These are phyloP conservation scores for Dichetophora obliterata DNA, from an alignment of 2,888 invertebrate genomes.

Conservation along the genomic window DNA sequence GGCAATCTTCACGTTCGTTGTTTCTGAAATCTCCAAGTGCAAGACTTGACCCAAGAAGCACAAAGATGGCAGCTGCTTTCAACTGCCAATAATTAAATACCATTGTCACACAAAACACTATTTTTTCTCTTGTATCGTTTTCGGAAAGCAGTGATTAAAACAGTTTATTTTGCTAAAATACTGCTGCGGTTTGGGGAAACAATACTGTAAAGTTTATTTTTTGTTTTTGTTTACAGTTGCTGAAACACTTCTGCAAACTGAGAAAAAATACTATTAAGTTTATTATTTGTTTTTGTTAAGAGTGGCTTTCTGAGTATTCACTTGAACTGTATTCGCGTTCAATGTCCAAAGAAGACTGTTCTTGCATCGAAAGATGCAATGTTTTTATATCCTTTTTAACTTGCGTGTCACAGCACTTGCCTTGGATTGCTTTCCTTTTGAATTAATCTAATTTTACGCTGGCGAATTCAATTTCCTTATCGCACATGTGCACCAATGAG, in stretches of 20 bases:
- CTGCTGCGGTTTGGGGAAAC: background rate
- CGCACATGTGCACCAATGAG: conserved; percentile 53
- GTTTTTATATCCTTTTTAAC: conserved; percentile 49
- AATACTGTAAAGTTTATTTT: background rate
- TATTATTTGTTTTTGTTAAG: background rate
- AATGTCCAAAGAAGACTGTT: conserved; percentile 47
- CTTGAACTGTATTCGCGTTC: conserved; percentile 8
- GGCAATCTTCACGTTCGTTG: conserved; percentile 31
- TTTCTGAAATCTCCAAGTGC: conserved; percentile 44
- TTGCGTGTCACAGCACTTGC: conserved; percentile 12
- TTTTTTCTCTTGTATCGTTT: conserved; percentile 10
- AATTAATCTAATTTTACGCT: conserved; percentile 48
- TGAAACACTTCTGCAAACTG: background rate
- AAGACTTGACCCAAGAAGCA: conserved; percentile 51
- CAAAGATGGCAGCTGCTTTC: conserved; percentile 52
- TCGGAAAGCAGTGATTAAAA: too few species aligned
- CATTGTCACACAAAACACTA: conserved; percentile 49
- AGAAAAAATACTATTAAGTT: background rate
- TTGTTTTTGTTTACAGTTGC: background rate
- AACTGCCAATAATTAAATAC: conserved; percentile 55
- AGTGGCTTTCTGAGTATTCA: background rate
- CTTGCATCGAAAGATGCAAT: conserved; percentile 16
- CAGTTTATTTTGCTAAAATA: too few species aligned
- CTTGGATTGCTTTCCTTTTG: conserved; percentile 42
- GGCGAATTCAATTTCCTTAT: conserved; percentile 54